A percentile compares a stretch with the other conserved stretches of the same genome.
These are phyloP conservation scores for Alouatta palliata DNA, from an alignment of 2,113 vertebrate genomes.

Conservation along the genomic window DNA sequence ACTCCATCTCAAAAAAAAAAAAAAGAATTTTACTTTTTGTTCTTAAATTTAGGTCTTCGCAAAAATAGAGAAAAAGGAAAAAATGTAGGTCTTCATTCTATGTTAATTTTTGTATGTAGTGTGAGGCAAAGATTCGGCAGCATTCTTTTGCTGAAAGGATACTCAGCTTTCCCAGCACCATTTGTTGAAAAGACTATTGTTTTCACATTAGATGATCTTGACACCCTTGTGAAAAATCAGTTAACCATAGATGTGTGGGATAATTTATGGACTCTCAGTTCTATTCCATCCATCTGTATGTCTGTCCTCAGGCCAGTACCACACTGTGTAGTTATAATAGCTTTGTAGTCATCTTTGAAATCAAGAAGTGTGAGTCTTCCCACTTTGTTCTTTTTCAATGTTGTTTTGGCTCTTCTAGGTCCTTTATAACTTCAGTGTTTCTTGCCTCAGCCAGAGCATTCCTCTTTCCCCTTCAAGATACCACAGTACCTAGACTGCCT, in stretches of 20 bases:
- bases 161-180: neutral
- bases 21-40: neutral
- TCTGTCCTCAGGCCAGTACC: neutral
- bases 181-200: neutral
- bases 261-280: neutral
- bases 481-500: neutral
- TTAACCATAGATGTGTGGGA: neutral
- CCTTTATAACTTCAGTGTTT: neutral
- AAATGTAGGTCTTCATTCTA: neutral
- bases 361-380: neutral
- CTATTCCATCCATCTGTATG: neutral
- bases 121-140: neutral
- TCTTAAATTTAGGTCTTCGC: neutral
- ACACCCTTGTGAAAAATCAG: neutral
- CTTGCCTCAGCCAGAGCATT: neutral
- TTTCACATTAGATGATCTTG: neutral
- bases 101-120: neutral
- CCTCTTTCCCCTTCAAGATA: neutral
- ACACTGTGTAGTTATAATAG: neutral
- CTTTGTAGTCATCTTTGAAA: slow-evolving; percentile 1
- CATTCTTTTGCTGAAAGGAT: neutral
- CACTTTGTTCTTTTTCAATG: neutral
- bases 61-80: too few species aligned
- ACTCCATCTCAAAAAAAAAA: too few species aligned
- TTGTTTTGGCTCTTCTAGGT: neutral